Percentiles rank a stretch among this genome's conserved stretches.
Conservation (phyloP, 2,113 vertebrate genomes). For the Gallinago media region DNA sequence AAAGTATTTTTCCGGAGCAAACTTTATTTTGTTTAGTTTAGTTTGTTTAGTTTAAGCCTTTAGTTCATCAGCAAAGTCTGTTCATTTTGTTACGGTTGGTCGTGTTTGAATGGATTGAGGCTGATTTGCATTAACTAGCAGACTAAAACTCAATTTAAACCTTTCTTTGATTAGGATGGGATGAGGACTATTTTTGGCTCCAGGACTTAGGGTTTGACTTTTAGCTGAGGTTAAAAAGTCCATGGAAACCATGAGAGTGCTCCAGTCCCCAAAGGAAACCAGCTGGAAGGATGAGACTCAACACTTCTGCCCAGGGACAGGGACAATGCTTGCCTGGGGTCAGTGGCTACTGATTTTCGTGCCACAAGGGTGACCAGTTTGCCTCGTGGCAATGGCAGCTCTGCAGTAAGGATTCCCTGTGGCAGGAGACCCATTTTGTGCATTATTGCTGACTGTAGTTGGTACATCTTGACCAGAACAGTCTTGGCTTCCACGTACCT, state of each 20-base stretch:
- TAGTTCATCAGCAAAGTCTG: background rate
- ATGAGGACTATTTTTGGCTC: background rate
- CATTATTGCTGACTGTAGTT: rapidly evolving
- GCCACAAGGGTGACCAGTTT: background rate
- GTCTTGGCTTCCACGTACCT: background rate
- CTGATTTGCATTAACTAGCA: background rate
- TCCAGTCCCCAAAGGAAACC: background rate
- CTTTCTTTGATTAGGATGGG: background rate
- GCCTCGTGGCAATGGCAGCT: background rate
- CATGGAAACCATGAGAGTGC: rapidly evolving
- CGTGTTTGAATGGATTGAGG: background rate
- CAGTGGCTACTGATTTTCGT: background rate
- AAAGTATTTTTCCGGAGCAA: background rate
- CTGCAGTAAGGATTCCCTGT: background rate
- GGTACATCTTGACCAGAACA: background rate
- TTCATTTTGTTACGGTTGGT: background rate
- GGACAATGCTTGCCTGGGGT: background rate
- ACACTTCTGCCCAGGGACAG: background rate
- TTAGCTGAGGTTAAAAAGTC: background rate
- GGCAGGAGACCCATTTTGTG: background rate
- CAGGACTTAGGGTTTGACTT: background rate
- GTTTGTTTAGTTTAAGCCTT: no score
- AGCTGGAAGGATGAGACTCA: background rate
- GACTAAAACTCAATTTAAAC: background rate
- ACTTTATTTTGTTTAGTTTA: background rate